Conservation (phyloP, 2,113 vertebrate genomes). For the Eclectus roratus region DNA sequence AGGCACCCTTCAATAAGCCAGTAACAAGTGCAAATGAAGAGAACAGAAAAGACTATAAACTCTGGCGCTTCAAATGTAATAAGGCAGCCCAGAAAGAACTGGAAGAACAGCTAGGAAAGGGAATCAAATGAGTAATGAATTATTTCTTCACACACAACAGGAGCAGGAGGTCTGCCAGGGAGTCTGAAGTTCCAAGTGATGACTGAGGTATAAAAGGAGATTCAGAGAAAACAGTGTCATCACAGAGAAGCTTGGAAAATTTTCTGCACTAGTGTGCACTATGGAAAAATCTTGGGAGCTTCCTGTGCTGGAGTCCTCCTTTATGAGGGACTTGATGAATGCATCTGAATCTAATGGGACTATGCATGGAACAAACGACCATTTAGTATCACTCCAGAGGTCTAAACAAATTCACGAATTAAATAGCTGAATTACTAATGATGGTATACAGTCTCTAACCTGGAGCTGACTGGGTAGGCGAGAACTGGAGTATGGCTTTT, state of each 20-base stretch:
- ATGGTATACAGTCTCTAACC: neutral
- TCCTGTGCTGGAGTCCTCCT: neutral
- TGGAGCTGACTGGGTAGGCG: neutral
- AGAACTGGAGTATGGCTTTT: neutral
- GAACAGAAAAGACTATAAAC: conserved; percentile 22
- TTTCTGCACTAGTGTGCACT: neutral
- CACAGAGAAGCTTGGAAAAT: neutral
- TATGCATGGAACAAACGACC: neutral
- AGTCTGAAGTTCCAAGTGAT: neutral
- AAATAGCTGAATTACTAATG: neutral
- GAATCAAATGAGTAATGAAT: conserved; percentile 10
- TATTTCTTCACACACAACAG: conserved; percentile 26
- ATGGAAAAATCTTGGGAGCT: neutral
- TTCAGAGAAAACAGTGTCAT: neutral
- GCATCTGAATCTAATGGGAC: neutral
- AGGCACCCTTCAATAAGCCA: neutral
- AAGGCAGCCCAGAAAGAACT: conserved; percentile 21
- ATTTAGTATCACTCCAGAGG: neutral
- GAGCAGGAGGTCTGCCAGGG: conserved; percentile 1
- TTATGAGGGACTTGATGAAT: neutral
- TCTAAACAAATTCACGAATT: neutral
- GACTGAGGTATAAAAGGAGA: neutral
- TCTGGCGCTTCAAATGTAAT: neutral
- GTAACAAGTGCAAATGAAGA: neutral
- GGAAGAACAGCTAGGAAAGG: neutral